Conservation (phyloP, 2,113 vertebrate genomes). For the Tyto alba region DNA sequence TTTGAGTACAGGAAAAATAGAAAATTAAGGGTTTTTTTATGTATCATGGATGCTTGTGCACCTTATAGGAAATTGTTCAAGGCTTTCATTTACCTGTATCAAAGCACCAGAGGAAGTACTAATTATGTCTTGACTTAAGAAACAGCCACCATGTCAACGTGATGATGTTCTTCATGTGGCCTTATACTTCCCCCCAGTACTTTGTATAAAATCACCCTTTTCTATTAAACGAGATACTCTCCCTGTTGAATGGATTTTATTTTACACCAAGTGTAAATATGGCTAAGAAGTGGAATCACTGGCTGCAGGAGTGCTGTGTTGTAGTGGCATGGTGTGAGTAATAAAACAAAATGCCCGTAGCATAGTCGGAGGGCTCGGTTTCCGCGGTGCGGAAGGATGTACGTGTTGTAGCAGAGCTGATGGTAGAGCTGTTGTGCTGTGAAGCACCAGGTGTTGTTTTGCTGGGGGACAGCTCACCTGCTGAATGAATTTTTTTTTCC, state of each 20-base stretch:
- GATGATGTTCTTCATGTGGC: conserved; percentile 17
- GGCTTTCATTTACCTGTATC: conserved; percentile 16
- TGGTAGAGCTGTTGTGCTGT: neutral
- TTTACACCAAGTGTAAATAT: neutral
- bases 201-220: conserved; percentile 19
- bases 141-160: neutral
- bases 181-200: neutral
- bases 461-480: neutral
- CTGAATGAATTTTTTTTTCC: neutral
- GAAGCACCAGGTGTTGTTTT: neutral
- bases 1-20: neutral
- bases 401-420: neutral
- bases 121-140: neutral
- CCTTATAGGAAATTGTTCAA: neutral
- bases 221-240: conserved; percentile 21
- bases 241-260: conserved; percentile 1
- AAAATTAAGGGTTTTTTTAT: neutral
- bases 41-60: conserved; percentile 35
- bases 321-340: neutral
- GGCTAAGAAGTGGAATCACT: neutral
- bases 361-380: fast-evolving
- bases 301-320: neutral
- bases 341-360: neutral
- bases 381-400: neutral
- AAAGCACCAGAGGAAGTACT: neutral